phyloP scores from a whole-genome alignment of 2,797 vertebrate species.

The Anguilla obscura region DNA sequence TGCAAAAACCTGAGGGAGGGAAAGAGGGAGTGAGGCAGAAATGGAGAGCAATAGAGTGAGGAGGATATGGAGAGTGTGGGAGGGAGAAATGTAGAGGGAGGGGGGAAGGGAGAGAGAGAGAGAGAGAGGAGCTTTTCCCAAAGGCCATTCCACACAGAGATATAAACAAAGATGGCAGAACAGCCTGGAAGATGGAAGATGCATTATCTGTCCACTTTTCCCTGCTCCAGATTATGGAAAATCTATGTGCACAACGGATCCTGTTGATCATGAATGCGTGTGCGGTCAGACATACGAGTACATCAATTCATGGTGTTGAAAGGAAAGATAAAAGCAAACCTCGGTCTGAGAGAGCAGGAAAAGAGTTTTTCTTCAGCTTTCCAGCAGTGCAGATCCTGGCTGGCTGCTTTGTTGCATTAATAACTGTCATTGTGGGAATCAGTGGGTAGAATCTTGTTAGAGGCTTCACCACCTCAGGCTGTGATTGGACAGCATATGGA shows the following conservation, averaged over 20 bases:
- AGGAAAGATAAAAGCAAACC: background rate
- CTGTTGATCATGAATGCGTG: background rate
- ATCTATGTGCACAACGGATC: background rate
- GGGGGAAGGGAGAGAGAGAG: background rate
- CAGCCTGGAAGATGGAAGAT: background rate
- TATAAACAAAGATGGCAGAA: background rate
- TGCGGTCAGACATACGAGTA: background rate
- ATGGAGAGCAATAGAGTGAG: background rate
- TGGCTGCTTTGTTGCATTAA: background rate
- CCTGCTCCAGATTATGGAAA: background rate
- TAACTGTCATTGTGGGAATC: background rate
- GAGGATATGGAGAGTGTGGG: background rate
- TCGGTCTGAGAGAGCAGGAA: background rate
- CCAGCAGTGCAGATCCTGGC: background rate
- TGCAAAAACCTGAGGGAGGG: background rate
- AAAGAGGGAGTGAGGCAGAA: background rate
- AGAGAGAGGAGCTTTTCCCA: background rate
- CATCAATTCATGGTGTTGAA: background rate
- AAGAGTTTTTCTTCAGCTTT: background rate
- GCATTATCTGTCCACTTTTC: background rate
- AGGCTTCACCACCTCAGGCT: background rate
- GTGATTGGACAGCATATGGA: background rate
- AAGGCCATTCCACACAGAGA: background rate
- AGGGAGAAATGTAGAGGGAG: background rate
- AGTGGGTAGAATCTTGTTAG: background rate